phyloP scores from a whole-genome alignment of 2,113 vertebrate genomes.

The Odontophorus gujanensis region DNA sequence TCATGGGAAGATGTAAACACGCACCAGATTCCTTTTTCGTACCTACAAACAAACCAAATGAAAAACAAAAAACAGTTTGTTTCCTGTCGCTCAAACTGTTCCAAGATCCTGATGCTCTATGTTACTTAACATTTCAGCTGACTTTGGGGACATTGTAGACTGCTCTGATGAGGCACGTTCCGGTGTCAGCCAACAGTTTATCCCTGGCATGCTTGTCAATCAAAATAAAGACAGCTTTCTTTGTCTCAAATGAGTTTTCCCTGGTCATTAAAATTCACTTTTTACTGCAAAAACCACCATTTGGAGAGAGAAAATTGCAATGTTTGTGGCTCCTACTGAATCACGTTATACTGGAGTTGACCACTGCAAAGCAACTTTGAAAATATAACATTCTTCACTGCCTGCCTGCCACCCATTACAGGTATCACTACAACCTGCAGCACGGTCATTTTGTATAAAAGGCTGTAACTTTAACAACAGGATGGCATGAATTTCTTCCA shows the following conservation, averaged over 20 bases:
- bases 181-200: conserved; percentile 59
- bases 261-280: conserved; percentile 47
- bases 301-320: conserved; percentile 37
- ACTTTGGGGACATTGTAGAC: conserved; percentile 40
- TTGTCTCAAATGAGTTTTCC: conserved; percentile 64
- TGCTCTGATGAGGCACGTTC: conserved; percentile 61
- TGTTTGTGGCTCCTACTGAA: conserved; percentile 5
- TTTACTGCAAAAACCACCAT: conserved; percentile 49
- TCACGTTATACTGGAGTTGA: neutral
- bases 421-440: neutral
- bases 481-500: neutral
- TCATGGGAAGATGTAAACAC: conserved; percentile 83
- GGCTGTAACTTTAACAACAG: neutral
- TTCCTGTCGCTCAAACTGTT: conserved; percentile 58
- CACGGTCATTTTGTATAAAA: neutral
- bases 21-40: conserved; percentile 65
- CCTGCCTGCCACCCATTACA: neutral
- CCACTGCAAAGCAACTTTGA: neutral
- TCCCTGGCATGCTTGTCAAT: conserved; percentile 55
- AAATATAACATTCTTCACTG: neutral
- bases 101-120: conserved; percentile 57
- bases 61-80: conserved; percentile 61
- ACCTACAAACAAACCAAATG: conserved; percentile 77
- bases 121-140: conserved; percentile 59
- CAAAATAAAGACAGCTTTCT: conserved; percentile 61